phyloP scores from a whole-genome alignment of 2,797 vertebrate genomes.

The Chromis chromis region DNA sequence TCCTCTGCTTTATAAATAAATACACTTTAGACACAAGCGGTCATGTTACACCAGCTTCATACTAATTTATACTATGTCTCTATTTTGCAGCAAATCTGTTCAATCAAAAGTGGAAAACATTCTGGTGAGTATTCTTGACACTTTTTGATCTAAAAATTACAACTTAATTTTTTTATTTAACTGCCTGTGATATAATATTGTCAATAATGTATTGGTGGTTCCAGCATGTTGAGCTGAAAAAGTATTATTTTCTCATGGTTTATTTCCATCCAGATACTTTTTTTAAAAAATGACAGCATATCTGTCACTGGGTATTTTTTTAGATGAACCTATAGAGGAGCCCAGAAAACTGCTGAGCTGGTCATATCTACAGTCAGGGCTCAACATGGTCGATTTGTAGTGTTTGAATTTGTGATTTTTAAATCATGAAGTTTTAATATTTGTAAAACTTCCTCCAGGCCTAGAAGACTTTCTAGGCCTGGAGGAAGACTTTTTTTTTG shows the following conservation, averaged over 20 bases:
- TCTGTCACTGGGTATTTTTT: neutral
- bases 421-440: too few relatives aligned
- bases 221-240: neutral
- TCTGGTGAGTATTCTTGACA: constrained; percentile 90
- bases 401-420: too few relatives aligned
- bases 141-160: neutral
- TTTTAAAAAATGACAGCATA: neutral
- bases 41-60: constrained; percentile 77
- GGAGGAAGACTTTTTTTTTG: too few relatives aligned
- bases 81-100: constrained; percentile 95
- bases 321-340: constrained; percentile 4
- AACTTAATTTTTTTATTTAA: constrained; percentile 6
- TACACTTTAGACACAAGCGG: constrained; percentile 74
- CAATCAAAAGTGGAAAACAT: constrained; percentile 99
- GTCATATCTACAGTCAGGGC: too few relatives aligned
- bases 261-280: neutral
- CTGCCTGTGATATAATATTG: neutral
- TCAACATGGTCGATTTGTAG: too few relatives aligned
- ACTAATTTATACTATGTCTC: constrained; percentile 82
- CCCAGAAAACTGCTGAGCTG: neutral
- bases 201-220: neutral
- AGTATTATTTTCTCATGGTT: neutral
- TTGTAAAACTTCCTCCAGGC: too few relatives aligned
- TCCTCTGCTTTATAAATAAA: constrained; percentile 88
- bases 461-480: too few relatives aligned